Base-by-base conservation (phyloP, 2,888 invertebrate species). In the Drosophila percnosoma region DNA sequence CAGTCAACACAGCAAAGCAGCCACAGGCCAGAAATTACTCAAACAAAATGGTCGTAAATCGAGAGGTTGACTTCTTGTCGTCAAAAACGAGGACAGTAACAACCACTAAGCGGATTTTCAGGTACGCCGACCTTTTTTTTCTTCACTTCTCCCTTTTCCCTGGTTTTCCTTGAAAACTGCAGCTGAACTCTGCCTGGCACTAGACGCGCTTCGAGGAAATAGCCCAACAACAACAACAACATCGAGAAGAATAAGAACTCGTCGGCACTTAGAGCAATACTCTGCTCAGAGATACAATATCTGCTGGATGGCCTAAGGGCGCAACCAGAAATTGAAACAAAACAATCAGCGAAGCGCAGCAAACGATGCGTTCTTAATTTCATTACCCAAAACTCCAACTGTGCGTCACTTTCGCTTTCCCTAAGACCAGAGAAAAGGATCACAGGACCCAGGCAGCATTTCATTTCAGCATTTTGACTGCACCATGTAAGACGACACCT, bases 31-130 rank as follows among this genome's bases (percentile, higher is more conserved):
- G 78, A 82, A 91, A 90, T 91, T 83, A 90, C 81, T 91, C 91
- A 91, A 90, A 90, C 88, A 90, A 91, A 91, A 91, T 90, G 91
- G 90, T 91, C 91, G 90, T 91, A 91, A 91, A 91, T 91, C 90
- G 91, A 89, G 87, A 91, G 82, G 90, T 86, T 91, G 91, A 91
- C 91, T 91, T 91, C 88, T 91, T 89, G 90, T 90, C 91, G 90
- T 91, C 87, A 86, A 80, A 76, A 79, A 73, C 52, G 75, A 74
- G 85, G 87, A 84, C 87, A 74, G 73, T 73, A 84, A 83, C 83
- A 81, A 87, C 85, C 85, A 86, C 85, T 85, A 76, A 78, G 83
- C 80, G 75, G 82, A 78, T 80, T 82, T 81, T 85, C 85, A 86
- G 85, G 85, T 86, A 86, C 48, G 67, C 49, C 52, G 38, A 54